These are phyloP conservation scores for Erebia ligea DNA, from an alignment of 2,888 invertebrate species.

Conservation along the genomic window DNA sequence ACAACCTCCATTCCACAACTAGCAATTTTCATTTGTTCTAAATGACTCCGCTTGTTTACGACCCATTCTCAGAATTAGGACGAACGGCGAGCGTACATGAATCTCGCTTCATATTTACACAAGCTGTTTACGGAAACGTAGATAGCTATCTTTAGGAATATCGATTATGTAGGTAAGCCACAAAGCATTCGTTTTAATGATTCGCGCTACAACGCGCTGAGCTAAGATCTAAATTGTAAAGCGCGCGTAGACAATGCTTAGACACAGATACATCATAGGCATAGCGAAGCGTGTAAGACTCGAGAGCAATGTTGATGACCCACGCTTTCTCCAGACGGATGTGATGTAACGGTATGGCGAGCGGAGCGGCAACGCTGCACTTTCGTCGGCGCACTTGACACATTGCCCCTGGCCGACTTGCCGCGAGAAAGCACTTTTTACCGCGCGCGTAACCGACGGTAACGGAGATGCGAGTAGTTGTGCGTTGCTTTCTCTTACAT, in stretches of 20 bases:
- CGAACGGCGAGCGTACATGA: conserved; percentile 54
- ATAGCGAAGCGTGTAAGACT: conserved; percentile 33
- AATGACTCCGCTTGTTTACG: conserved; percentile 76
- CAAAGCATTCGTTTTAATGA: conserved; percentile 1
- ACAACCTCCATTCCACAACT: conserved; percentile 64
- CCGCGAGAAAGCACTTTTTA: conserved; percentile 81
- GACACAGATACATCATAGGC: neutral
- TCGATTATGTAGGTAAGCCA: neutral
- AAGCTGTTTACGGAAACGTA: conserved; percentile 49
- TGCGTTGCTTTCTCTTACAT: conserved; percentile 80
- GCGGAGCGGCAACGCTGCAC: conserved; percentile 69
- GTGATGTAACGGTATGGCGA: conserved; percentile 71
- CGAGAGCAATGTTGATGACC: conserved; percentile 68
- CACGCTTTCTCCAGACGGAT: conserved; percentile 77
- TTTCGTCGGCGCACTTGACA: conserved; percentile 83
- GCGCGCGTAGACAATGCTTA: neutral
- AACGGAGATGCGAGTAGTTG: conserved; percentile 73
- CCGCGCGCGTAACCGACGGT: conserved; percentile 72
- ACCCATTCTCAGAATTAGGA: conserved; percentile 72
- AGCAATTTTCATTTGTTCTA: conserved; percentile 77
- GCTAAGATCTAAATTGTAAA: neutral
- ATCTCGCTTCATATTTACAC: conserved; percentile 44
- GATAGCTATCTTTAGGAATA: conserved; percentile 15
- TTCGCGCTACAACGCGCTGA: neutral
- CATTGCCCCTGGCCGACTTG: conserved; percentile 82